Conservation (phyloP, 1,140 invertebrate genomes). For the Calephelis virginiensis region DNA sequence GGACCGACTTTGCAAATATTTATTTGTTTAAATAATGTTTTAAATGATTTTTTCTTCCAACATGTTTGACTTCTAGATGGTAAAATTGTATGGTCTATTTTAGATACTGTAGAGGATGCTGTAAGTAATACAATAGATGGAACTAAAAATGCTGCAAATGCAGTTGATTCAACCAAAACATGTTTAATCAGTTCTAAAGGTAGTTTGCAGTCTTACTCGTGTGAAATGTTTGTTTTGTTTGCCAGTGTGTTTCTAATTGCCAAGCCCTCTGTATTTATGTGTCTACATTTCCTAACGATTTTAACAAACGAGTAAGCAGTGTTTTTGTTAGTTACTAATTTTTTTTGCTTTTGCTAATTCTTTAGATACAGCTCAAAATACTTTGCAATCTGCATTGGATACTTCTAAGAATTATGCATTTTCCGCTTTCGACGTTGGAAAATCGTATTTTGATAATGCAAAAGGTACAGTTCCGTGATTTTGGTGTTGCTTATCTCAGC, state of each 20-base stretch:
- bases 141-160: conserved; percentile 47
- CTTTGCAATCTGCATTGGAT: conserved; percentile 51
- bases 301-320: neutral
- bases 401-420: conserved; percentile 46
- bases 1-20: no score
- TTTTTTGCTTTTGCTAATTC: conserved; percentile 37
- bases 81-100: conserved; percentile 24
- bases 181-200: conserved; percentile 54
- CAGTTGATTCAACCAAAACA: conserved; percentile 42
- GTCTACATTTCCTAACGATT: neutral
- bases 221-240: conserved; percentile 25
- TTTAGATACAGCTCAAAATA: conserved; percentile 59
- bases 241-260: neutral
- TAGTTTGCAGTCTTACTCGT: conserved; percentile 30
- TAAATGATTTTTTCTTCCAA: no score
- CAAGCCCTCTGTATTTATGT: neutral
- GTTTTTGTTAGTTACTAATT: conserved; percentile 23
- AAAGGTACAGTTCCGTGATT: conserved; percentile 47
- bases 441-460: conserved; percentile 56
- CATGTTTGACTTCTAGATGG: neutral
- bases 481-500: conserved; percentile 23
- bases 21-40: no score
- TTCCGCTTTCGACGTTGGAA: conserved; percentile 55
- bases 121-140: conserved; percentile 42
- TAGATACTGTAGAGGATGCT: conserved; percentile 40